Evolutionary conservation across 1,140 invertebrate genomes (phyloP).

Genomic region (Pseudachorutes palmiensis): DNA sequence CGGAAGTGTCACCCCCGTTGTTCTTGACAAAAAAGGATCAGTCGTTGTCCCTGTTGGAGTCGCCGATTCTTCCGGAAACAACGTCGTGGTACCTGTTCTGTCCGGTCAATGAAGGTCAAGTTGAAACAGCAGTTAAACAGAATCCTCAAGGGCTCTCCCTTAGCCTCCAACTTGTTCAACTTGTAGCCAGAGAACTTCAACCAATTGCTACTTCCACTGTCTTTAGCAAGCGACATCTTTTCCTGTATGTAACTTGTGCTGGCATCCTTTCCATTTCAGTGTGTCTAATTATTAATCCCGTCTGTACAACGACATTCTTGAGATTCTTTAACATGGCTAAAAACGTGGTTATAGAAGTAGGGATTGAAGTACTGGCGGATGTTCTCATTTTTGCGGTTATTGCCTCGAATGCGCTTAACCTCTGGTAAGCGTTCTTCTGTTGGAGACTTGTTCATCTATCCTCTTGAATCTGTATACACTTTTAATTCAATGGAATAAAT

Average conservation of each 20-base stretch:
- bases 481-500: neutral
- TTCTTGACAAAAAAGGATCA: neutral
- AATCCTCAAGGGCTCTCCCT: too few species aligned
- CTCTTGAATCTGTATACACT: neutral
- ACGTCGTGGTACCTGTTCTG: neutral
- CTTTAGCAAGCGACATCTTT: neutral
- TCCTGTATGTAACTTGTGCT: neutral
- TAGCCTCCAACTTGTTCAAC: neutral
- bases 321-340: neutral
- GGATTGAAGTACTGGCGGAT: neutral
- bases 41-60: neutral
- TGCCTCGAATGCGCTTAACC: neutral
- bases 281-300: neutral
- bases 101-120: neutral
- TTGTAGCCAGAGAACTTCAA: neutral
- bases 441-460: neutral
- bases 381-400: neutral
- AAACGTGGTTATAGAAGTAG: neutral
- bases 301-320: neutral
- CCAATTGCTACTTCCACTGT: neutral
- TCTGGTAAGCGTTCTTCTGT: neutral
- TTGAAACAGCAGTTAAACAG: too few species aligned
- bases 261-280: neutral
- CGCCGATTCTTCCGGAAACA: neutral
- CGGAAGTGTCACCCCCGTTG: neutral